Evolutionary conservation across 2,797 vertebrate genomes (phyloP).

Genomic region (Todus mexicanus): DNA sequence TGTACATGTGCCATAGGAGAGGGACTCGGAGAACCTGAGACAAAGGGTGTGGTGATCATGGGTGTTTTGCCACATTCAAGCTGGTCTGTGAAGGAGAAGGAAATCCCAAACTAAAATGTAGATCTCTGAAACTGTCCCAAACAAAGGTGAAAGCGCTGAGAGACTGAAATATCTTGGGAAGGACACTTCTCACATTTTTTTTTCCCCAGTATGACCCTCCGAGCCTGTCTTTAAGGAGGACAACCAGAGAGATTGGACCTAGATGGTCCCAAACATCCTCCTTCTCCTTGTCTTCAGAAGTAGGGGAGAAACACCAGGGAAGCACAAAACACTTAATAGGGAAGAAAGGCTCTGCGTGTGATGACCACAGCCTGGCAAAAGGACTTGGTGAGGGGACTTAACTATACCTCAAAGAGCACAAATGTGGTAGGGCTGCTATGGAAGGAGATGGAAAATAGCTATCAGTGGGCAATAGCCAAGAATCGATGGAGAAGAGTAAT

Average conservation of each 20-base stretch:
- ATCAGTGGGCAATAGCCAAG: neutral
- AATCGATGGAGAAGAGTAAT: neutral
- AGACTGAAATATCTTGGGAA: neutral
- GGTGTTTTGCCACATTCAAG: rapidly evolving
- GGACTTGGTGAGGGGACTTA: rapidly evolving
- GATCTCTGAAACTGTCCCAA: neutral
- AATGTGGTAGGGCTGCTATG: neutral
- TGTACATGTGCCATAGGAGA: rapidly evolving
- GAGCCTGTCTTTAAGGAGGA: neutral
- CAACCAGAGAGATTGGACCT: neutral
- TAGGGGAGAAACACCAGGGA: neutral
- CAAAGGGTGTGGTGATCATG: neutral
- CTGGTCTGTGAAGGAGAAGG: neutral
- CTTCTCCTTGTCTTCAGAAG: neutral
- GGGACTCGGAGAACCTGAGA: neutral
- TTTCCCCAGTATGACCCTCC: neutral
- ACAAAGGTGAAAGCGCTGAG: neutral
- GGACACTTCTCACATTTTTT: neutral
- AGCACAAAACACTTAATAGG: neutral
- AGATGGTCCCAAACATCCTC: neutral
- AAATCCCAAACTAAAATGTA: neutral
- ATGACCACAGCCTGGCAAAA: neutral
- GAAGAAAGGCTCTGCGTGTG: neutral
- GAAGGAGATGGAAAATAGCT: neutral
- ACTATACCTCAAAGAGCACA: neutral